Percentiles rank a stretch among this genome's conserved stretches.
Conservation (phyloP, 2,797 vertebrate species). For the Anabas testudineus region DNA sequence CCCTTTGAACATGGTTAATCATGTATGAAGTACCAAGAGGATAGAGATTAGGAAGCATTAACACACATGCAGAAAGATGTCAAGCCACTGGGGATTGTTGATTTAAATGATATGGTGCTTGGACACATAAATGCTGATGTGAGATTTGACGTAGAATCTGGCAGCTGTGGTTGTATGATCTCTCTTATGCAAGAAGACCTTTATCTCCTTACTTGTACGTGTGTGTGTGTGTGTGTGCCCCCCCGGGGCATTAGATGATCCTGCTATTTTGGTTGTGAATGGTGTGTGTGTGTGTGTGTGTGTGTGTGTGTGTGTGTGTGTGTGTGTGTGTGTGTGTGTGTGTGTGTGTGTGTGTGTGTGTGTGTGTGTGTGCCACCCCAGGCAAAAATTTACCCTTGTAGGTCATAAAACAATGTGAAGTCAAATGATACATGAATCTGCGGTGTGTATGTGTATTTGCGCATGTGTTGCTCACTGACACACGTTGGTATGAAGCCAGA, state of each 20-base stretch:
- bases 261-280: constrained; percentile 22
- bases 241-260: constrained; percentile 18
- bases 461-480: constrained; percentile 38
- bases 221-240: neutral
- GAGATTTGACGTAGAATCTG: constrained; percentile 35
- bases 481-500: constrained; percentile 56
- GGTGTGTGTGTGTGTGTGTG: neutral
- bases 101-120: constrained; percentile 36
- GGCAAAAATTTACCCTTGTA: constrained; percentile 33
- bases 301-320: neutral
- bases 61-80: constrained; percentile 59
- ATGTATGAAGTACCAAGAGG: constrained; percentile 57
- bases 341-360: neutral
- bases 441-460: constrained; percentile 28
- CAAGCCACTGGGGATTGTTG: constrained; percentile 48
- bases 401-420: constrained; percentile 28
- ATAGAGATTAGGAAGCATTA: constrained; percentile 62
- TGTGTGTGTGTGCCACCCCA: neutral
- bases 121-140: constrained; percentile 31
- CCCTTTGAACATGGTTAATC: constrained; percentile 75
- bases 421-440: constrained; percentile 43
- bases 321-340: neutral
- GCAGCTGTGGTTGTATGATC: constrained; percentile 10
- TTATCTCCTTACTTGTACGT: constrained; percentile 11
- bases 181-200: constrained; percentile 9